Percentiles rank a stretch among this genome's conserved stretches.
Evolutionary conservation across 2,113 vertebrate species (phyloP).

Genomic region (Cinclus cinclus): DNA sequence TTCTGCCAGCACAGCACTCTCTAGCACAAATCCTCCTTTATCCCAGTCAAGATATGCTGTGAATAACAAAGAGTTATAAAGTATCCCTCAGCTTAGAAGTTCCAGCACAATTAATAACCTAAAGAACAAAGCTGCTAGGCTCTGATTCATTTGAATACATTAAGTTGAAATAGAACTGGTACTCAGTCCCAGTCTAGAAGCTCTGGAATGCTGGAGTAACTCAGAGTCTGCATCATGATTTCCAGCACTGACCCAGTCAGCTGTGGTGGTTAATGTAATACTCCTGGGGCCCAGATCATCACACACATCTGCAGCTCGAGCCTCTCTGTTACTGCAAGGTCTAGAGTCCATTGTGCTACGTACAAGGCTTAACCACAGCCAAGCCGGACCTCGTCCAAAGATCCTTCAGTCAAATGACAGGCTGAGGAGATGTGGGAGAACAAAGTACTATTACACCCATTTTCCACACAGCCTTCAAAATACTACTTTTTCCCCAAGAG

Average conservation of each 20-base stretch:
- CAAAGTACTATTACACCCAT: not conserved
- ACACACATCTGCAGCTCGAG: not conserved
- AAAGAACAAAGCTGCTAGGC: fast-evolving
- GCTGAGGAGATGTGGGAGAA: not conserved
- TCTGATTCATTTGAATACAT: fast-evolving
- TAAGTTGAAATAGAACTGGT: not conserved
- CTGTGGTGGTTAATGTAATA: not conserved
- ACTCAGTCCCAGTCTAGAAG: not conserved
- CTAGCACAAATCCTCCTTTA: not conserved
- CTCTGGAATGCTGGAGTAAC: not conserved
- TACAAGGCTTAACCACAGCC: not conserved
- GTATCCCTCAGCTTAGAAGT: not conserved
- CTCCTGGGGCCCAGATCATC: not conserved
- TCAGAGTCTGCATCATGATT: not conserved
- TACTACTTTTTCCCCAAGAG: not conserved
- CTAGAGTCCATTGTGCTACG: not conserved
- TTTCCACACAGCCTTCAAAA: not conserved
- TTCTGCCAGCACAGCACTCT: not conserved
- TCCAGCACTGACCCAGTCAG: not conserved
- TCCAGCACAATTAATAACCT: not conserved
- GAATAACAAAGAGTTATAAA: not conserved
- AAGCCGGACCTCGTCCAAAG: not conserved
- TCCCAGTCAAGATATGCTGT: not conserved
- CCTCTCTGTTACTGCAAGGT: not conserved
- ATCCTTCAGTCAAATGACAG: not conserved